phyloP scores from a whole-genome alignment of 1,140 invertebrate species.

The Octopus sinensis region DNA sequence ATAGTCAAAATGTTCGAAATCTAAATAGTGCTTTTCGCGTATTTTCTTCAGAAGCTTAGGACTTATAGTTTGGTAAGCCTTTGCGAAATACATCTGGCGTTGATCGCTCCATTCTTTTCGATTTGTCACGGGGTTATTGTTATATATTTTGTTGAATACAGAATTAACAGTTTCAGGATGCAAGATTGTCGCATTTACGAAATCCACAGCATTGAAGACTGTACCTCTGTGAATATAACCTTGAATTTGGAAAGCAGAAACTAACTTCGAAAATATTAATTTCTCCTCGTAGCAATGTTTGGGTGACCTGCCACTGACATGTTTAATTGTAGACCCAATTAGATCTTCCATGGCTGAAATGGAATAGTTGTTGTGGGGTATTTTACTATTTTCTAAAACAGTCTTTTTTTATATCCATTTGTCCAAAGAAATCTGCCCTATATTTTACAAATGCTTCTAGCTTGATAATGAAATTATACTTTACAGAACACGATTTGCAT shows the following conservation, averaged over 20 bases:
- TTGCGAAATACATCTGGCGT: not conserved
- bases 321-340: not conserved
- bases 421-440: not conserved
- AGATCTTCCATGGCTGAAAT: not conserved
- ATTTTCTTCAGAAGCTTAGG: not conserved
- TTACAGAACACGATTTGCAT: constrained; percentile 20
- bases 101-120: not conserved
- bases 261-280: constrained; percentile 10
- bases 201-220: not conserved
- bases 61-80: not conserved
- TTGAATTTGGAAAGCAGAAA: constrained; percentile 24
- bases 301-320: not conserved
- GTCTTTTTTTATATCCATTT: not conserved
- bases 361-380: not conserved
- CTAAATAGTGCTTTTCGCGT: not conserved
- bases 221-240: constrained; percentile 20
- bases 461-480: constrained; percentile 15
- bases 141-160: not conserved
- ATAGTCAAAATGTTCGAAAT: not conserved
- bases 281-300: not conserved
- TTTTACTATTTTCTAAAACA: not conserved
- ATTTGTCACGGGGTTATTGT: not conserved
- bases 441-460: constrained; percentile 26
- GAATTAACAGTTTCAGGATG: not conserved
- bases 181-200: not conserved